phyloP scores from a whole-genome alignment of 2,888 invertebrate species.

The Plagiodera versicolora region DNA sequence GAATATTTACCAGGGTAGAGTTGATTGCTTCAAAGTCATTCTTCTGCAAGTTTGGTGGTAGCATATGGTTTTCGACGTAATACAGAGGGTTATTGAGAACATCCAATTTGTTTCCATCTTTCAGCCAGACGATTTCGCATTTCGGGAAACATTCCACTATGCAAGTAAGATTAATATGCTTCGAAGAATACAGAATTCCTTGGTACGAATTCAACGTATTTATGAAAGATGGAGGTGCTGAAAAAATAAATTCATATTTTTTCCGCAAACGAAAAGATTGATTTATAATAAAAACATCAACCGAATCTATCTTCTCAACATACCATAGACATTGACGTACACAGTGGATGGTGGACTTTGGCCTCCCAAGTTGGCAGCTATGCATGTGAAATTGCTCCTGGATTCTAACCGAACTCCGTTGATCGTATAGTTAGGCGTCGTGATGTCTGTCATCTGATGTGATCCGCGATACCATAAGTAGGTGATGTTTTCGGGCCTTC shows the following conservation, averaged over 20 bases:
- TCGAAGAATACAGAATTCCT: slow-evolving; percentile 75
- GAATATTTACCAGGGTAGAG: slow-evolving; percentile 72
- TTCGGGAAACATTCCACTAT: slow-evolving; percentile 87
- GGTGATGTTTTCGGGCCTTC: slow-evolving; percentile 74
- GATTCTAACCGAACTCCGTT: slow-evolving; percentile 83
- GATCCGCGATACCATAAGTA: slow-evolving; percentile 83
- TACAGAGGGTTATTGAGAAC: slow-evolving; percentile 62
- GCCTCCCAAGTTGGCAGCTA: slow-evolving; percentile 84
- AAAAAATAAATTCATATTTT: too few species aligned
- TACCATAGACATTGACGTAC: slow-evolving; percentile 72
- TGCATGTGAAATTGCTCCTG: slow-evolving; percentile 87
- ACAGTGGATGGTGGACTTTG: slow-evolving; percentile 70
- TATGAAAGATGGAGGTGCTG: slow-evolving; percentile 88
- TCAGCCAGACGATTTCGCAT: slow-evolving; percentile 84
- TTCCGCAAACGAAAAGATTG: too few species aligned
- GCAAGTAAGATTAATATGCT: slow-evolving; percentile 72
- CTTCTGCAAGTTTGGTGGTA: slow-evolving; percentile 73
- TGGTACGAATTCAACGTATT: slow-evolving; percentile 80
- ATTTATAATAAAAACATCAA: neutral
- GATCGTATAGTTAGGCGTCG: slow-evolving; percentile 76
- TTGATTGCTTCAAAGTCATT: slow-evolving; percentile 88
- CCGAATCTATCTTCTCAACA: slow-evolving; percentile 33
- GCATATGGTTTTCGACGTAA: slow-evolving; percentile 67
- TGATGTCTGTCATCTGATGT: slow-evolving; percentile 73
- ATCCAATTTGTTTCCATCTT: slow-evolving; percentile 73